Base-by-base conservation (phyloP, 2,888 invertebrate genomes). In the Synanthedon myopaeformis region DNA sequence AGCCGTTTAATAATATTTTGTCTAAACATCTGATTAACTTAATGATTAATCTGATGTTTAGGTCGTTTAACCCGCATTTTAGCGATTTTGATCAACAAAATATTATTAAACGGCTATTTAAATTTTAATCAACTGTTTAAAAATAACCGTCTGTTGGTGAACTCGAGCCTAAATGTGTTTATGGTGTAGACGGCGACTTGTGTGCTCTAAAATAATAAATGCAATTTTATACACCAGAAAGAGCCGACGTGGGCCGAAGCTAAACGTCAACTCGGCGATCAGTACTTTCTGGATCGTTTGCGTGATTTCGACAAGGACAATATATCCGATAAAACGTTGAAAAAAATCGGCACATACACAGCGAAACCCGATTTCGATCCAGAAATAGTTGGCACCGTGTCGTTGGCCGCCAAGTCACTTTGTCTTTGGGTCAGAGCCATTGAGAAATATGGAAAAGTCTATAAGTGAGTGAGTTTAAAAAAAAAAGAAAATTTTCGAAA, bases 361-460 rank as follows among this genome's bases (percentile, higher is more conserved):
- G 88, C 89, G 41, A 94, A 94, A 76, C 91, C 93, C 0, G 96
- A 96, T 73, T 94, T 97, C 69, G 93, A 95, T 53, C 96, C 96
- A 0, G 94, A 95, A 54, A 95, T 95, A 67, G 94, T 97, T 1
- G 96, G 96, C 0, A 86, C 90, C 2, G 95, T 96, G 45, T 96
- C 96, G 0, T 67, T 89, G 0, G 96, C 96, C 0, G 96, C 96
- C 17, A 95, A 95, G 78, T 96, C 96, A 1, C 84, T 97, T 23
- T 95, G 95, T 71, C 91, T 94, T 70, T 97, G 97, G 97, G 96
- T 96, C 14, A 89, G 94, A 56, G 96, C 96, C 2, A 96, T 97
- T 75, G 96, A 97, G 76, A 92, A 96, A 72, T 97, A 97, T 70
- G 96, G 93, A 3, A 93, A 94, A 81, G 93, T 96, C 49, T 96